Evolutionary conservation across 1,140 invertebrate genomes (phyloP).

Genomic region (Cydia strobilella): DNA sequence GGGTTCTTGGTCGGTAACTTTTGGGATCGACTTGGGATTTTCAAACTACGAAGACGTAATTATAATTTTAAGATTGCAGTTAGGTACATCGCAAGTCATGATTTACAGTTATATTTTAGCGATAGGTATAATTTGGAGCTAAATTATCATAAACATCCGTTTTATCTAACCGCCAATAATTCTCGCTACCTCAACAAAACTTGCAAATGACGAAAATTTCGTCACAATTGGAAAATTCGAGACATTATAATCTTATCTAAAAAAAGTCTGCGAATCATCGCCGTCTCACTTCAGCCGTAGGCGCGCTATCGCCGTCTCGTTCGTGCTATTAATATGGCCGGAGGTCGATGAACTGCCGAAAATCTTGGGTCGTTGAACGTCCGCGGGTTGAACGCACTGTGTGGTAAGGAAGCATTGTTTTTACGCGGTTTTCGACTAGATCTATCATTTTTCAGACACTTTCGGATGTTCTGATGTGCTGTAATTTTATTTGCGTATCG

Average conservation of each 20-base stretch:
- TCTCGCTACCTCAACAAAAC: neutral
- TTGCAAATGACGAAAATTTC: slow-evolving; percentile 5
- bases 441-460: neutral
- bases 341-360: slow-evolving; percentile 27
- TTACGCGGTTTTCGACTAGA: neutral
- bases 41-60: too few relatives aligned
- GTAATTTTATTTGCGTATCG: neutral
- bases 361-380: slow-evolving; percentile 27
- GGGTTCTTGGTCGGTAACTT: too few relatives aligned
- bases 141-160: neutral
- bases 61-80: too few relatives aligned
- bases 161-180: neutral
- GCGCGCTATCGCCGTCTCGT: slow-evolving; percentile 1
- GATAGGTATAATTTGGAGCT: too few relatives aligned
- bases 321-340: slow-evolving; percentile 22
- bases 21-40: too few relatives aligned
- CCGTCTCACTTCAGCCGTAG: neutral
- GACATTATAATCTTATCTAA: slow-evolving; percentile 18
- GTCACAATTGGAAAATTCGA: slow-evolving; percentile 25
- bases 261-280: slow-evolving; percentile 22
- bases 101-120: too few relatives aligned
- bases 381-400: slow-evolving; percentile 35
- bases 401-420: slow-evolving; percentile 24
- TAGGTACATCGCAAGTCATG: too few relatives aligned
- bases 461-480: neutral